These are phyloP conservation scores for Rotaria magnacalcarata DNA, from an alignment of 2,888 invertebrate genomes.

Conservation along the genomic window DNA sequence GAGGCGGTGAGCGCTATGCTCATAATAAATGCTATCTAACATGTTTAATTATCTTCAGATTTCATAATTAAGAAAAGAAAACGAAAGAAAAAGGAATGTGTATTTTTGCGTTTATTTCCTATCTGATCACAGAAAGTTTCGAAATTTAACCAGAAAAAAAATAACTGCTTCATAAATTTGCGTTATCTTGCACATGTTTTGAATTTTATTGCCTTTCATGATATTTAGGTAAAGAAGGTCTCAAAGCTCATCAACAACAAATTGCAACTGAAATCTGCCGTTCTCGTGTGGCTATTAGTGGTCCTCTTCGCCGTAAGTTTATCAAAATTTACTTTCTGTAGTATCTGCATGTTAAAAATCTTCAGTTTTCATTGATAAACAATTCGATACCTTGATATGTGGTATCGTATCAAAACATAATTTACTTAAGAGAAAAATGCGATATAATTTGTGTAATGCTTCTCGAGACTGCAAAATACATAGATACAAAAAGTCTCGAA, in stretches of 20 bases:
- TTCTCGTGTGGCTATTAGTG: background rate
- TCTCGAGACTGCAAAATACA: background rate
- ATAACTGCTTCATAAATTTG: background rate
- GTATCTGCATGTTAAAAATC: too few relatives aligned
- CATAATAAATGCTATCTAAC: conserved; percentile 17
- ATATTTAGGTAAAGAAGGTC: conserved; percentile 20
- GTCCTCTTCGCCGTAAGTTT: conserved; percentile 15
- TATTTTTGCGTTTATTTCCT: background rate
- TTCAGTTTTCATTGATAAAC: background rate
- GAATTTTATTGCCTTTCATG: background rate
- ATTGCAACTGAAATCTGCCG: background rate
- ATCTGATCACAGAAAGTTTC: background rate
- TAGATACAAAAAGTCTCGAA: background rate
- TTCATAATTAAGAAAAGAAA: background rate
- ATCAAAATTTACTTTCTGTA: background rate
- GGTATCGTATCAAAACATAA: background rate
- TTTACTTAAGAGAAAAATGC: background rate
- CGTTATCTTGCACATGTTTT: background rate
- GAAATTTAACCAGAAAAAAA: background rate
- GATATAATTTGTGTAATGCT: background rate
- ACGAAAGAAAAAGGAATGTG: background rate
- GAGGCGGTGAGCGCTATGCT: background rate
- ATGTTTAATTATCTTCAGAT: background rate
- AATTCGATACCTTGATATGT: background rate
- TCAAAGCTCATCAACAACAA: conserved; percentile 15